phyloP scores from a whole-genome alignment of 2,113 vertebrate species.

The Anolis sagrei region DNA sequence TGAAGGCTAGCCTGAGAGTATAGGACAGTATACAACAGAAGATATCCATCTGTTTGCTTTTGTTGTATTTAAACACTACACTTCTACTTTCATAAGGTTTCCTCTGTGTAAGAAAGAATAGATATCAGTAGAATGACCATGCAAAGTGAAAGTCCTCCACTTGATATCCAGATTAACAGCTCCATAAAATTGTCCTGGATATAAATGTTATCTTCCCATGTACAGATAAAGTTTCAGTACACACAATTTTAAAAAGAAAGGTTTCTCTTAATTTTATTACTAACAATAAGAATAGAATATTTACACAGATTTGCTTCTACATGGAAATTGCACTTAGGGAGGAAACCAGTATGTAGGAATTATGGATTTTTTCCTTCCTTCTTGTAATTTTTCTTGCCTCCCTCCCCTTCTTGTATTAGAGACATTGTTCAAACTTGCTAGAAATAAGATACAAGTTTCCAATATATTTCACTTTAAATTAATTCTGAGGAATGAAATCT shows the following conservation, averaged over 20 bases:
- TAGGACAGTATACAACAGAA: too few relatives aligned
- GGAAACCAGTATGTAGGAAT: conserved; percentile 51
- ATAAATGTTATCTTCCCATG: conserved; percentile 24
- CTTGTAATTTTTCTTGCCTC: too few relatives aligned
- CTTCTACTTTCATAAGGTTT: neutral
- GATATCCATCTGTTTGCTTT: neutral
- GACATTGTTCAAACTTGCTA: conserved; percentile 41
- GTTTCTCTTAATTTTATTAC: conserved; percentile 55
- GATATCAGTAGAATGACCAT: neutral
- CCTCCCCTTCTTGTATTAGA: conserved; percentile 31
- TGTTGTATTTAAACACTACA: neutral
- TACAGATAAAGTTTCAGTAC: conserved; percentile 60
- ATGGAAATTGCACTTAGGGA: conserved; percentile 52
- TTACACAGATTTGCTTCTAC: conserved; percentile 56
- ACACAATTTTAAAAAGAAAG: conserved; percentile 47
- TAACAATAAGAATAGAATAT: conserved; percentile 51
- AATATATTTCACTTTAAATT: conserved; percentile 47
- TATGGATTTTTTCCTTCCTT: neutral
- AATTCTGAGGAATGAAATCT: conserved; percentile 46
- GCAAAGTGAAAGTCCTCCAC: too few relatives aligned
- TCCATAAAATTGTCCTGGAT: conserved; percentile 29
- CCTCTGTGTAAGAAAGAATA: neutral
- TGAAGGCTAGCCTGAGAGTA: too few relatives aligned
- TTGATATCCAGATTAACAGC: neutral
- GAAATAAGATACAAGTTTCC: conserved; percentile 34